These are phyloP conservation scores for Platycercus adscitus DNA, from an alignment of 2,113 vertebrate species.

Conservation along the genomic window DNA sequence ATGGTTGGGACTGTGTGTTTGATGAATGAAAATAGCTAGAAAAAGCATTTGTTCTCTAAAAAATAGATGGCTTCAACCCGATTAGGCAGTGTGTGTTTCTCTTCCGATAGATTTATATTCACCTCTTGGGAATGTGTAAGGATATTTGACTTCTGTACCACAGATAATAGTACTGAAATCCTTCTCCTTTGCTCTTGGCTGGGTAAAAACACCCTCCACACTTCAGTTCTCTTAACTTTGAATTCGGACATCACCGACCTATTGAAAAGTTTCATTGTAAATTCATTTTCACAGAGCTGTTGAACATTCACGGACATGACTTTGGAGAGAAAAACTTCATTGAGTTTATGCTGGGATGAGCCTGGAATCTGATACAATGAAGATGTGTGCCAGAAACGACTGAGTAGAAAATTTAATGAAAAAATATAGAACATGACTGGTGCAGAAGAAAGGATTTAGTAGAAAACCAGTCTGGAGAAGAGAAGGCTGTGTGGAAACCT, in stretches of 20 bases:
- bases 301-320: neutral
- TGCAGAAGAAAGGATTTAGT: neutral
- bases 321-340: neutral
- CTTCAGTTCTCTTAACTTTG: neutral
- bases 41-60: neutral
- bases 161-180: neutral
- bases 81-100: neutral
- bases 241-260: neutral
- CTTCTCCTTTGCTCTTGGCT: neutral
- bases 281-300: neutral
- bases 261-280: neutral
- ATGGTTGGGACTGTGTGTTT: neutral
- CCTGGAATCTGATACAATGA: neutral
- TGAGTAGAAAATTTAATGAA: neutral
- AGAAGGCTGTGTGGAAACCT: too few relatives aligned
- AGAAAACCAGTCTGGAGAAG: neutral
- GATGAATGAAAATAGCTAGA: slow-evolving; percentile 31
- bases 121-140: neutral
- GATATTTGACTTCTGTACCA: neutral
- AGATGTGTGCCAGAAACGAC: neutral
- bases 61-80: neutral
- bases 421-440: neutral
- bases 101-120: neutral
- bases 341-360: neutral
- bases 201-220: neutral